Percentiles rank a stretch among this genome's conserved stretches.
Evolutionary conservation across 2,113 vertebrate genomes (phyloP).

Genomic region (Boulengeromyrus knoepffleri): DNA sequence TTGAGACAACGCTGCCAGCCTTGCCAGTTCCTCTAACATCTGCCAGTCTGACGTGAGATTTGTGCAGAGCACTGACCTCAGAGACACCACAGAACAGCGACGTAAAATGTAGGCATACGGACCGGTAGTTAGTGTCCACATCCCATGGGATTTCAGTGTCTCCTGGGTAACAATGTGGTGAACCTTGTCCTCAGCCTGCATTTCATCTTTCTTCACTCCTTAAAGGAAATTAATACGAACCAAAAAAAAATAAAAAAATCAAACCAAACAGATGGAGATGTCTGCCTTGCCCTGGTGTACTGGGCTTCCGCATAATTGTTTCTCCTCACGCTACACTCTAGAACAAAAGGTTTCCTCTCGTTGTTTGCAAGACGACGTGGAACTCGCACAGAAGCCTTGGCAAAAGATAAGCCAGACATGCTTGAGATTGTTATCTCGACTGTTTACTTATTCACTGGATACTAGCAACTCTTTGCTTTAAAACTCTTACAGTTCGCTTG

Average conservation of each 20-base stretch:
- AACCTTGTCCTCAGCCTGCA: neutral
- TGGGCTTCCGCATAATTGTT: conserved; percentile 6
- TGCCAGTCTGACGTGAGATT: conserved; percentile 22
- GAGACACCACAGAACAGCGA: neutral
- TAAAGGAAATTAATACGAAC: neutral
- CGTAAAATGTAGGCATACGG: neutral
- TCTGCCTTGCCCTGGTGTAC: neutral
- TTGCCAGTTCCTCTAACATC: conserved; percentile 33
- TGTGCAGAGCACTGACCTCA: neutral
- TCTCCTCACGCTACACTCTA: neutral
- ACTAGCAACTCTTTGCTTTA: neutral
- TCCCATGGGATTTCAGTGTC: neutral
- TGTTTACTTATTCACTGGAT: neutral
- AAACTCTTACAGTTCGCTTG: neutral
- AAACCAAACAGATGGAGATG: neutral
- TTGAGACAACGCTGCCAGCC: conserved; percentile 34
- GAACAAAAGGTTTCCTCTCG: conserved; percentile 2
- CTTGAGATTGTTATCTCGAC: neutral
- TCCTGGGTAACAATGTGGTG: neutral
- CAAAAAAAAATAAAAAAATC: neutral
- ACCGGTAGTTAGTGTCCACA: neutral
- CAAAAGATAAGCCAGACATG: neutral
- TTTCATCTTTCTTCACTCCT: neutral
- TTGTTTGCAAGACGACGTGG: neutral
- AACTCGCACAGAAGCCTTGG: neutral